Evolutionary conservation across 1,140 invertebrate species (phyloP), one percentile per base, ranked within the genome.

Genomic region (Magallana gigas): DNA sequence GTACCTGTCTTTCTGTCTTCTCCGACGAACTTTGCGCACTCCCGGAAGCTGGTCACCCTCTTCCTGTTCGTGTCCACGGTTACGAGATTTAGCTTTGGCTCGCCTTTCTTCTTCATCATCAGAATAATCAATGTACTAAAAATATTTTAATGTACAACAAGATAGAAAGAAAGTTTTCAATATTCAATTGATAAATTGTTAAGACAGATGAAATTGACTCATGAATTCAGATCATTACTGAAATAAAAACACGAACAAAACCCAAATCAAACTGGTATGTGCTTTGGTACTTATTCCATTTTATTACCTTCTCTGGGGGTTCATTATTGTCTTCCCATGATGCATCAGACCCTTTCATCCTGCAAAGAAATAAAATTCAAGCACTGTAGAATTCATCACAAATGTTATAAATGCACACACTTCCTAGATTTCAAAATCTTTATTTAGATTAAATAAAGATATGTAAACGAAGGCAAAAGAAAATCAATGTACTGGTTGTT

Each of bases 301-400:
- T 56, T 29, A 84, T 96, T 88, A 94, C 92, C 88, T 93, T 95
- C 1, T 95, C 92, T 3, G 98, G 98, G 58, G 97, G 96, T 94
- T 99, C 98, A 76, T 96, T 95, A 92, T 98, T 97, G 92, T 97
- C 95, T 92, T 97, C 96, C 96, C 97, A 98, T 7, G 97, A 97
- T 6, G 97, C 97, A 96, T 98, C 98, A 14, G 96, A 96, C 6
- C 97, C 97, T 95, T 96, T 97, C 62, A 96, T 84, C n/a, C 90
- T 91, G 83, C 57, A 90, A 92, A 84, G 57, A 57, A 88, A 76
- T 29, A 9, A 29, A 71, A 68, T 23, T 62, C 60, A 62, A 12
- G 12, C n/a, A 12, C n/a, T 62, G 36, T 48, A 48, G 36, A 48
- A 48, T 48, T 48, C 36, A 48, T 48, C 5, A 5, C 36, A 48